Base-by-base conservation (phyloP, 2,888 invertebrate genomes). In the Sarcophaga carnaria region DNA sequence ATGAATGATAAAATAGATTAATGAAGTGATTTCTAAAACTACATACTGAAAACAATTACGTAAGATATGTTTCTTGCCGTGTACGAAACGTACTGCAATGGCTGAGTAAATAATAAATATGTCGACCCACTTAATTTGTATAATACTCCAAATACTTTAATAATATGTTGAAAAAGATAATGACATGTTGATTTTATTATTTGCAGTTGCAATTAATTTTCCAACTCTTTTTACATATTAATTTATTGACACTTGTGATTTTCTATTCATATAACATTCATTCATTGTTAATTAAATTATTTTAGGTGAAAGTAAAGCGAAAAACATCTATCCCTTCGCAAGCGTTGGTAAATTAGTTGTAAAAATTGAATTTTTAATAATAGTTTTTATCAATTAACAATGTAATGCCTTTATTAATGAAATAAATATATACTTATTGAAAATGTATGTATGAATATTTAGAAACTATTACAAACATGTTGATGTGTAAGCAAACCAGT, bases 351-450 rank as follows among this genome's bases (percentile, higher is more conserved):
- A 71, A 66, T 72, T 62, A 67, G 66, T 74, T 78, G 60, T 64
- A 72, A 62, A 69, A 78, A 67, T 67, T 69, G 27, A 66, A 59
- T 10, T 37, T 20, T 63, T 60, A n/a, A 27, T 69, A 72, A 45
- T 71, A 63, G 6, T 59, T 59, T 72, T n/a, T 45, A 72, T 14
- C 59, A 66, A 45, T 25, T 6, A 76, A 66, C 10, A 80, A 66
- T 74, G n/a, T 66, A 80, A 80, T 80, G 80, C 67, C 77, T 81
- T 80, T 72, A 77, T 49, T 71, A 71, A 54, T 12, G 10, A 67
- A 67, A 67, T 69, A 63, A n/a, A 74, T 10, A 49, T 59, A 20
- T 12, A 82, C 17, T 37, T 72, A 71, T 37, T 59, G 63, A 54
- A 66, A 71, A 45, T n/a, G 22, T 49, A 11, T 20, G 22, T n/a